These are phyloP conservation scores for Pluvianellus socialis DNA, from an alignment of 2,113 vertebrate species.

Conservation along the genomic window DNA sequence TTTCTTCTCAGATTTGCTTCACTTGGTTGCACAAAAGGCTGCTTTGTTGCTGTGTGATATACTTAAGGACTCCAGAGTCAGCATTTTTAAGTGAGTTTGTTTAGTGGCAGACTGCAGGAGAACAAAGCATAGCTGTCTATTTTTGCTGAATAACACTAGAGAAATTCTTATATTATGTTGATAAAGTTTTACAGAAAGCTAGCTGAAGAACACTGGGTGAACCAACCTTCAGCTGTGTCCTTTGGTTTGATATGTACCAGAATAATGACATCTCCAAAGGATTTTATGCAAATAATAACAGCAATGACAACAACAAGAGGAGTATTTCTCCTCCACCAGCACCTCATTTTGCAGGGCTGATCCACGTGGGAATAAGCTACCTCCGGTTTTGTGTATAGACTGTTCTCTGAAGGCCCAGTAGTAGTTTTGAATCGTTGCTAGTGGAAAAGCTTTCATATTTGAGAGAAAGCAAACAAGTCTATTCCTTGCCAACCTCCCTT, in stretches of 20 bases:
- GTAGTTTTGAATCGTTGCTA: not conserved
- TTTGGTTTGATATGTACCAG: not conserved
- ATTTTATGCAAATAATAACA: not conserved
- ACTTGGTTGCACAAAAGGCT: not conserved
- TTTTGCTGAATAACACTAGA: not conserved
- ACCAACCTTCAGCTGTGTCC: not conserved
- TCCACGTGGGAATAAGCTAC: not conserved
- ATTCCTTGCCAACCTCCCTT: not conserved
- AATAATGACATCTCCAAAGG: not conserved
- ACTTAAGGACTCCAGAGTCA: constrained; percentile 7
- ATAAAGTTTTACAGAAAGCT: constrained; percentile 32
- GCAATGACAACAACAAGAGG: not conserved
- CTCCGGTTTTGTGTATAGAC: not conserved
- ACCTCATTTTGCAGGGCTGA: not conserved
- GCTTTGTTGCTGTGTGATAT: not conserved
- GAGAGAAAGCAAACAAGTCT: not conserved
- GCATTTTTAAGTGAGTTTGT: not conserved
- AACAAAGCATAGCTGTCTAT: not conserved
- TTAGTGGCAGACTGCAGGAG: constrained; percentile 15
- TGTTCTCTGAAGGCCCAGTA: not conserved
- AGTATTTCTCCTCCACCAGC: not conserved
- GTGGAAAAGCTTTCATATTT: not conserved
- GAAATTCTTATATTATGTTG: not conserved
- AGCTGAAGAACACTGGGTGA: not conserved
- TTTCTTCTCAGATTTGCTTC: constrained; percentile 21